Conservation (phyloP, 2,113 vertebrate genomes). For the Pangasianodon hypophthalmus region DNA sequence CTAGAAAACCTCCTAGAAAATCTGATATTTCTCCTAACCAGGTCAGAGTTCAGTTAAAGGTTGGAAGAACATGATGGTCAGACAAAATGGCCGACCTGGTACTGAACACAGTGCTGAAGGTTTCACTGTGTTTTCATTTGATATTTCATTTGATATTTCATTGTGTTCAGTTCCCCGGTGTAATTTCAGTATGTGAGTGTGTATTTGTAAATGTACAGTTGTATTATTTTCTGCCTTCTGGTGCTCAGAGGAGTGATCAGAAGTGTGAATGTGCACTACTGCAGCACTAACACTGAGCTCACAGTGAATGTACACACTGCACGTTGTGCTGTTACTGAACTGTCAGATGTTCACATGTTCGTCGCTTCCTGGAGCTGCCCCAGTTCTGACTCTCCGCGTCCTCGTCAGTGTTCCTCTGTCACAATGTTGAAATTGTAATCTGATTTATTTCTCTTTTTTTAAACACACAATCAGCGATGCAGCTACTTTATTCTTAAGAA, state of each 20-base stretch:
- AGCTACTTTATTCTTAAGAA: conserved; percentile 1
- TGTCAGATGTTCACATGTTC: background rate
- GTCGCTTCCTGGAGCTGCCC: background rate
- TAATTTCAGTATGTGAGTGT: background rate
- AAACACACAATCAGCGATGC: background rate
- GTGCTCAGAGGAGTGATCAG: background rate
- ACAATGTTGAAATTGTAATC: background rate
- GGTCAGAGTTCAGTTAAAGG: background rate
- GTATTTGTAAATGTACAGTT: background rate
- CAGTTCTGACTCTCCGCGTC: background rate
- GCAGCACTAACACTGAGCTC: background rate
- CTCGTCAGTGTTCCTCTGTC: background rate
- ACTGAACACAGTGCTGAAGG: background rate
- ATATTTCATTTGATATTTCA: background rate
- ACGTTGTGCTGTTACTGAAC: background rate
- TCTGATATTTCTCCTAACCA: background rate
- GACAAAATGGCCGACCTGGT: background rate
- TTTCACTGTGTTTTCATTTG: background rate
- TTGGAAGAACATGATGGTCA: background rate
- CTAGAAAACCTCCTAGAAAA: background rate
- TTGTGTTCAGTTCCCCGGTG: background rate
- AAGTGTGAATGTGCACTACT: background rate
- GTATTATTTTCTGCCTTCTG: background rate
- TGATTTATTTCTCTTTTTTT: background rate
- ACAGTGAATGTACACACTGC: background rate